phyloP scores from a whole-genome alignment of 2,113 vertebrate genomes.

The Condylura cristata region DNA sequence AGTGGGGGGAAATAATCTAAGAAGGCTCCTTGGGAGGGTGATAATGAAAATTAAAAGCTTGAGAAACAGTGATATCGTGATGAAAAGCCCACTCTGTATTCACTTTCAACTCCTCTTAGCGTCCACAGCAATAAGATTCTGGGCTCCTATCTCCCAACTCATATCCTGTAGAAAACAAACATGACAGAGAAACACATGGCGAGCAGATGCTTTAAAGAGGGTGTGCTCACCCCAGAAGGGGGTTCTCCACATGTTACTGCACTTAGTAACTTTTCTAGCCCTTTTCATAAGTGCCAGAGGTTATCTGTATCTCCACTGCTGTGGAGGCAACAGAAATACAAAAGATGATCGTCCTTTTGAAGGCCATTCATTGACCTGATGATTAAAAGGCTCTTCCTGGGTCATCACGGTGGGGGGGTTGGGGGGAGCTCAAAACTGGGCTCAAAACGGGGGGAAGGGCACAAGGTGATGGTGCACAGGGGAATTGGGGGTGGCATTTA shows the following conservation, averaged over 20 bases:
- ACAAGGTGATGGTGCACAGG: too few relatives aligned
- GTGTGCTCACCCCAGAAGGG: neutral
- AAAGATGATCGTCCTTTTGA: neutral
- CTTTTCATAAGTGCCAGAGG: neutral
- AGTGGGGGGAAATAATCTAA: neutral
- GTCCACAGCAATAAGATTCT: neutral
- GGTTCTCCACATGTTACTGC: accelerated
- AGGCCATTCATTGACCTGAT: neutral
- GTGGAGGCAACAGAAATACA: neutral
- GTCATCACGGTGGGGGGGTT: too few relatives aligned
- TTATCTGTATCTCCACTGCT: neutral
- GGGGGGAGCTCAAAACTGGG: too few relatives aligned
- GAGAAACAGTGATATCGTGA: neutral
- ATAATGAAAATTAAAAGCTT: neutral
- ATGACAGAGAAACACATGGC: neutral
- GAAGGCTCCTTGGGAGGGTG: neutral
- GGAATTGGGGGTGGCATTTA: too few relatives aligned
- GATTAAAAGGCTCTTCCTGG: neutral
- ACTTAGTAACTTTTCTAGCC: neutral
- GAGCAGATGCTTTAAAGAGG: neutral
- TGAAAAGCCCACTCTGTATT: neutral
- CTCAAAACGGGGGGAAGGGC: too few relatives aligned
- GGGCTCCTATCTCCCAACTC: neutral
- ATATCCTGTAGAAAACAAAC: neutral
- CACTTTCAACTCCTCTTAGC: neutral